Base-by-base conservation (phyloP, 30 jellyfish, hydroid and myxozoan genomes). In the Rhopilema esculentum region DNA sequence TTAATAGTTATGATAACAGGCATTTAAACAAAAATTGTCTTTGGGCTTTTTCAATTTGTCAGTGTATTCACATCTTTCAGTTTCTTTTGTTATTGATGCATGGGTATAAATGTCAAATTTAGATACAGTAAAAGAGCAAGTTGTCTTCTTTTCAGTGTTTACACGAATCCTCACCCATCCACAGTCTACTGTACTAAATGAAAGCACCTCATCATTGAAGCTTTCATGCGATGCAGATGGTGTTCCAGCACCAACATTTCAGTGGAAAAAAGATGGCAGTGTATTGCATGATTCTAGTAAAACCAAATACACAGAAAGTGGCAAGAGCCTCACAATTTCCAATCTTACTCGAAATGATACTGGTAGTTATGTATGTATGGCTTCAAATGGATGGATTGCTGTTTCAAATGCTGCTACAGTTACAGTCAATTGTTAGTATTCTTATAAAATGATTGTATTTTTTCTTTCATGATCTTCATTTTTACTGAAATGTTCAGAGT, bases 141-240 rank as follows among this genome's bases (percentile, higher is more conserved):
- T 6, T 40, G 57, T 40, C 57, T 40, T 40, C 23, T 30, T 76
- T 25, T 40, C 66, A 82, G 91, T 65, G 28, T 57, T 27, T 22
- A 49, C 85, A 24, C 52, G 66, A 21, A 69, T 82, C 48, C 26
- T 66, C 8, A 2, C 25, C 24, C 84, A 82, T 23, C 91, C 91
- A n/a, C 23, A 18, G 22, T 53, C 91, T 1, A 29, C 53, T 16
- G 52, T 50, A 18, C 49, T 69, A 65, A 70, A 21, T 16, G 85
- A 68, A 53, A 83, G 91, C 19, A 19, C 72, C 29, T 48, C 6
- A n/a, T 12, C 80, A 7, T 61, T 69, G 33, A 29, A 23, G 23
- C 71, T 82, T 16, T 32, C 71, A 15, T 82, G 91, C 62, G 25
- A 31, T 82, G 91, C 91, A 0, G 49, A 67, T 28, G 91, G 91